Evolutionary conservation across 2,113 vertebrate species (phyloP).

Genomic region (Chloropsis hardwickii): DNA sequence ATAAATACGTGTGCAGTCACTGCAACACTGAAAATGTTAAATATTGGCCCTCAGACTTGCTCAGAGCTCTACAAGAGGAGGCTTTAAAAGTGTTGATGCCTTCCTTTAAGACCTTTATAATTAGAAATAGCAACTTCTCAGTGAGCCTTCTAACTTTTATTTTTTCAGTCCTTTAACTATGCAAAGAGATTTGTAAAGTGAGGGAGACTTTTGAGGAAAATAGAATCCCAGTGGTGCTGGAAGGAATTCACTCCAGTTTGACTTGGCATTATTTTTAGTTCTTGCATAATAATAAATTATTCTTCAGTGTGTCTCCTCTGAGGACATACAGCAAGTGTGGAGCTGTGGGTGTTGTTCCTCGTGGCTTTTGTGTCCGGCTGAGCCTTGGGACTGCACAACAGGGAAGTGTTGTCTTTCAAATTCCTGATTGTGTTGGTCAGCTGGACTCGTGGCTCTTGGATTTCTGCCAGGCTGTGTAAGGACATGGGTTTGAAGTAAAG

Average conservation of each 20-base stretch:
- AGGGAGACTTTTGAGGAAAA: not conserved
- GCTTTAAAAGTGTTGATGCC: not conserved
- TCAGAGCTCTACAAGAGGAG: not conserved
- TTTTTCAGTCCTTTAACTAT: not conserved
- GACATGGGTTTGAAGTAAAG: not conserved
- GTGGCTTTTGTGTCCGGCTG: not conserved
- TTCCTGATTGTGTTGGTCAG: not conserved
- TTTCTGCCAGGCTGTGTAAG: not conserved
- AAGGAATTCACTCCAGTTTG: not conserved
- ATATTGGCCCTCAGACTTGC: not conserved
- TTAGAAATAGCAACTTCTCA: not conserved
- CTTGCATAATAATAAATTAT: not conserved
- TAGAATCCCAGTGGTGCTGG: not conserved
- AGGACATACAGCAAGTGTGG: not conserved
- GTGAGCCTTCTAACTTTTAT: not conserved
- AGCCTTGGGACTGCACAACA: not conserved
- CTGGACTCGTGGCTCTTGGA: not conserved
- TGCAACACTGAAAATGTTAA: not conserved
- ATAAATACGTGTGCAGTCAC: not conserved
- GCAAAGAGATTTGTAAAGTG: not conserved
- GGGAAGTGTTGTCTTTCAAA: not conserved
- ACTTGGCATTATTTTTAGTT: not conserved
- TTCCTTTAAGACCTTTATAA: not conserved
- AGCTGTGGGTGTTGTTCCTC: not conserved
- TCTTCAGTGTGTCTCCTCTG: not conserved